phyloP scores from a whole-genome alignment of 2,113 vertebrate genomes.

The Mohoua ochrocephala region DNA sequence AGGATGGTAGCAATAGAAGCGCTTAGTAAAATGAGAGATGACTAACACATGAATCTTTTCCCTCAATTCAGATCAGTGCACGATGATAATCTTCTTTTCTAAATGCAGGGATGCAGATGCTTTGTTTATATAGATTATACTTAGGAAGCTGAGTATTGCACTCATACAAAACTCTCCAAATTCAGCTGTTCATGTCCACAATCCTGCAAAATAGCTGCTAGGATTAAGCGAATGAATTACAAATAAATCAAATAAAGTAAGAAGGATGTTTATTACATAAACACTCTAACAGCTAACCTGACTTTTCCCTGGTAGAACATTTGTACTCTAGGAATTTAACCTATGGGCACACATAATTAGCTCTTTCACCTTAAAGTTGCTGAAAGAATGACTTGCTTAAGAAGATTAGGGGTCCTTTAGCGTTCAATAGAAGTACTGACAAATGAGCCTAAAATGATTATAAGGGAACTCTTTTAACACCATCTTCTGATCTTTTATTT shows the following conservation, averaged over 20 bases:
- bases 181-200: background rate
- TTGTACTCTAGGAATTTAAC: constrained; percentile 31
- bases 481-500: constrained; percentile 53
- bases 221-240: background rate
- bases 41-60: background rate
- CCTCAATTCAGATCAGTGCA: background rate
- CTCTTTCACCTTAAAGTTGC: constrained; percentile 67
- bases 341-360: constrained; percentile 38
- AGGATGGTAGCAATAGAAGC: background rate
- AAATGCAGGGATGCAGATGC: background rate
- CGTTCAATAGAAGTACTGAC: constrained; percentile 68
- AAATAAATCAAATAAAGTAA: background rate
- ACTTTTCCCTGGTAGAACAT: background rate
- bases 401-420: constrained; percentile 73
- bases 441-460: constrained; percentile 71
- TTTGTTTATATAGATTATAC: background rate
- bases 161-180: background rate
- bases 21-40: background rate
- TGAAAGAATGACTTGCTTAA: constrained; percentile 73
- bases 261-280: background rate
- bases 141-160: background rate
- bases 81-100: background rate
- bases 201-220: background rate
- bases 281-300: background rate
- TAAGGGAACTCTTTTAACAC: constrained; percentile 63